A percentile compares a stretch with the other conserved stretches of the same genome.
Conservation (phyloP, 2,797 vertebrate species). For the Enteromius treurensis region DNA sequence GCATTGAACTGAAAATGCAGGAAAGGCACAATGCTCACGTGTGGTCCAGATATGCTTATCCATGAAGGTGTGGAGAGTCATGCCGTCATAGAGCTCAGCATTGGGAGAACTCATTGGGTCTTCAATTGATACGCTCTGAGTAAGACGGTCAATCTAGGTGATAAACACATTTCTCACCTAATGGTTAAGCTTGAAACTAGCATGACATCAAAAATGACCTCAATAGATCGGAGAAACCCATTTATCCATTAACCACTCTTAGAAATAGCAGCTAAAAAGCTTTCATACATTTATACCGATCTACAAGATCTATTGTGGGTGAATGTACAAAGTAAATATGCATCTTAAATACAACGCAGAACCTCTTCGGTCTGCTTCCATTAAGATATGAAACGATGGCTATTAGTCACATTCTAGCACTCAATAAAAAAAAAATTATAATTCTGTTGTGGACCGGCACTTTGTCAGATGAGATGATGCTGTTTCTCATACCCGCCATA, state of each 20-base stretch:
- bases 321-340: slow-evolving; percentile 1
- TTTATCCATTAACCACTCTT: neutral
- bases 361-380: neutral
- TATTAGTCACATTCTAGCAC: slow-evolving; percentile 10
- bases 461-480: neutral
- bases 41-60: slow-evolving; percentile 73
- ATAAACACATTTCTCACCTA: neutral
- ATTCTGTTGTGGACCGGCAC: slow-evolving; percentile 6
- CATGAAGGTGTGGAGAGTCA: slow-evolving; percentile 74
- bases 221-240: neutral
- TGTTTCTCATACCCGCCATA: slow-evolving; percentile 72
- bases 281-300: neutral
- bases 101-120: slow-evolving; percentile 71
- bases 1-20: neutral
- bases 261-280: slow-evolving; percentile 27
- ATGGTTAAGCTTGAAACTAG: neutral
- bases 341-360: neutral
- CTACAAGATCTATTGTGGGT: slow-evolving; percentile 16
- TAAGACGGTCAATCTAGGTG: slow-evolving; percentile 70
- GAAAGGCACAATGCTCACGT: slow-evolving; percentile 59
- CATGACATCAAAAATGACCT: neutral
- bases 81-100: slow-evolving; percentile 70
- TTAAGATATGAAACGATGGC: slow-evolving; percentile 30
- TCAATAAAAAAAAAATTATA: slow-evolving; percentile 13
- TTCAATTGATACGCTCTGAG: slow-evolving; percentile 67